Percentiles rank a stretch among this genome's conserved stretches.
phyloP scores from a whole-genome alignment of 2,888 invertebrate genomes.

The Furcula furcula region DNA sequence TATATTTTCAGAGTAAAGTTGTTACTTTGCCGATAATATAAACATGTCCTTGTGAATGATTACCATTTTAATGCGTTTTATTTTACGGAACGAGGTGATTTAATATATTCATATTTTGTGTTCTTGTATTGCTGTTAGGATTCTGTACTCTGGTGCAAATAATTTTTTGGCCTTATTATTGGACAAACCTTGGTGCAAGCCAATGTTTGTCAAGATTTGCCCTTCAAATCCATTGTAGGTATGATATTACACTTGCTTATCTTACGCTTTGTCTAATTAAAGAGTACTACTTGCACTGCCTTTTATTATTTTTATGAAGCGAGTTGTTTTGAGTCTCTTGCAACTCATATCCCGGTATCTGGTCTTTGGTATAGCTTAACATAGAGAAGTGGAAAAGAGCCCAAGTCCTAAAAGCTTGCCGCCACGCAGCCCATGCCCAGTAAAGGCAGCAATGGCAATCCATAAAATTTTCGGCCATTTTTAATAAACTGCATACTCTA shows the following conservation, averaged over 20 bases:
- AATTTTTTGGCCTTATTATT: slow-evolving; percentile 22
- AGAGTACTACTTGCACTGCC: neutral
- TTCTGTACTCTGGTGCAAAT: slow-evolving; percentile 17
- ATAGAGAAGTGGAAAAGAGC: no score
- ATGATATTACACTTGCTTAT: slow-evolving; percentile 11
- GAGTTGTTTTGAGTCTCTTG: no score
- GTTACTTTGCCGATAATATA: slow-evolving; percentile 20
- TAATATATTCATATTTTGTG: slow-evolving; percentile 41
- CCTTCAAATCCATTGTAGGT: slow-evolving; percentile 34
- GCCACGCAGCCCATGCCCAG: no score
- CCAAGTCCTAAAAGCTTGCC: no score
- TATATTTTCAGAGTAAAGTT: slow-evolving; percentile 13
- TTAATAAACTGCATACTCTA: no score
- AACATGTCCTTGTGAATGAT: slow-evolving; percentile 65
- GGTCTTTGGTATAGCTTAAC: no score
- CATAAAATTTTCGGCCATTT: no score
- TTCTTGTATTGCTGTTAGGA: slow-evolving; percentile 31
- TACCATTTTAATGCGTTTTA: slow-evolving; percentile 58
- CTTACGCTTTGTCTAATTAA: neutral
- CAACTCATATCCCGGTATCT: no score
- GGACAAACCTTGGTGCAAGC: slow-evolving; percentile 18
- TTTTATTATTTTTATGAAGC: no score
- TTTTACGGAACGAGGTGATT: slow-evolving; percentile 43
- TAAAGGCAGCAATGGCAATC: no score
- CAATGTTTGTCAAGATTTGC: slow-evolving; percentile 41